These are phyloP conservation scores for Drosophila leontia DNA, from an alignment of 1,140 invertebrate genomes.

Conservation along the genomic window DNA sequence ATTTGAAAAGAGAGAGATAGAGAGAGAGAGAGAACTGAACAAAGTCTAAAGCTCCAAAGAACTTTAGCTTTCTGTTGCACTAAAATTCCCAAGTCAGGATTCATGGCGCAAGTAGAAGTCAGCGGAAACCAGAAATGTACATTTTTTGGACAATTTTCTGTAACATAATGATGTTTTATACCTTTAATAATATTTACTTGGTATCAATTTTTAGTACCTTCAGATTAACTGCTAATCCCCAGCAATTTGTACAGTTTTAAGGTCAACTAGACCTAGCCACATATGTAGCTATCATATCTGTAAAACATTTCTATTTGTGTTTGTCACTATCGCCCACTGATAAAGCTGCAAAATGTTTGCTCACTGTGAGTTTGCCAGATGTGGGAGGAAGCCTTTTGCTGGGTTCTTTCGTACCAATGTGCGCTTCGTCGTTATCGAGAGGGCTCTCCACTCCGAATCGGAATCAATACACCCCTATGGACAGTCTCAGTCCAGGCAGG, in stretches of 20 bases:
- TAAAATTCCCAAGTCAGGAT: background rate
- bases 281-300: conserved; percentile 23
- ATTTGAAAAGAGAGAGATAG: too few species aligned
- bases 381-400: background rate
- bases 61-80: background rate
- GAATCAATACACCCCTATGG: background rate
- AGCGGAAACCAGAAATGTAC: too few species aligned
- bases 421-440: background rate
- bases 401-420: conserved; percentile 21
- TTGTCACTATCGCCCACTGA: conserved; percentile 18
- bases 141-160: background rate
- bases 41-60: background rate
- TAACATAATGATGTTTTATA: background rate
- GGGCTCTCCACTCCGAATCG: conserved; percentile 8
- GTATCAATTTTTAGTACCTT: background rate
- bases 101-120: background rate
- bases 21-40: too few species aligned
- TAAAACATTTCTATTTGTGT: conserved; percentile 23
- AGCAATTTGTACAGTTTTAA: background rate
- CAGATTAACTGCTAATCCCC: background rate
- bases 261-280: background rate
- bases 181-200: background rate
- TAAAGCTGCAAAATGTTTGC: conserved; percentile 19
- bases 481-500: conserved; percentile 35
- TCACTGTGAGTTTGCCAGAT: conserved; percentile 34